Conservation (phyloP, 53 echinoderm and acorn worm species). For the Mesocentrotus franciscanus region DNA sequence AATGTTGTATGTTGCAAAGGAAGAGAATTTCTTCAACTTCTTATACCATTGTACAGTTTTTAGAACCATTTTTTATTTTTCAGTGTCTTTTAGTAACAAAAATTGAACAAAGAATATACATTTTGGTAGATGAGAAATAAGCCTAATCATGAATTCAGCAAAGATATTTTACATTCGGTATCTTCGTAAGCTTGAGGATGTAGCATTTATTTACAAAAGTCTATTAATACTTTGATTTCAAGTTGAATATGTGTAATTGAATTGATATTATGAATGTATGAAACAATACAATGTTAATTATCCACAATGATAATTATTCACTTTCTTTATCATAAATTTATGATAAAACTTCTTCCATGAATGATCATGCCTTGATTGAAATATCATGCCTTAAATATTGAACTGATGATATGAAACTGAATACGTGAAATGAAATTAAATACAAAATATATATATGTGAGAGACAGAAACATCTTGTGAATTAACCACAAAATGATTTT, state of each 20-base stretch:
- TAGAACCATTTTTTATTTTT: neutral
- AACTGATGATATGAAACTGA: neutral
- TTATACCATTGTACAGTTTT: neutral
- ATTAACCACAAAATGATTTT: neutral
- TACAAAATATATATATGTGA: neutral
- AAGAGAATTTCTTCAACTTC: neutral
- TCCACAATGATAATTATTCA: neutral
- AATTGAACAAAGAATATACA: conserved; percentile 10
- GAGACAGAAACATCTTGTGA: neutral
- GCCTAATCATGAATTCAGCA: neutral
- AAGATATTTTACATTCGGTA: neutral
- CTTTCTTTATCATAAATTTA: neutral
- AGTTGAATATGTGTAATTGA: neutral
- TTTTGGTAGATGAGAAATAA: conserved; percentile 17
- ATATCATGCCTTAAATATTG: conserved; percentile 16
- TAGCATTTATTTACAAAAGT: neutral
- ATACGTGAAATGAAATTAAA: neutral
- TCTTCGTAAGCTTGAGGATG: neutral
- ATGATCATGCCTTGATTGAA: conserved; percentile 30
- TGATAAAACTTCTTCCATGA: neutral
- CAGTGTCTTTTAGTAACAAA: neutral
- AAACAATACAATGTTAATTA: neutral
- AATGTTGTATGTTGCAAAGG: neutral
- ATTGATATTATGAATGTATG: neutral
- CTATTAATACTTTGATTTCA: neutral